A percentile compares a stretch with the other conserved stretches of the same genome.
Evolutionary conservation across 2,888 invertebrate species (phyloP).

Genomic region (Ophioninae sp.): DNA sequence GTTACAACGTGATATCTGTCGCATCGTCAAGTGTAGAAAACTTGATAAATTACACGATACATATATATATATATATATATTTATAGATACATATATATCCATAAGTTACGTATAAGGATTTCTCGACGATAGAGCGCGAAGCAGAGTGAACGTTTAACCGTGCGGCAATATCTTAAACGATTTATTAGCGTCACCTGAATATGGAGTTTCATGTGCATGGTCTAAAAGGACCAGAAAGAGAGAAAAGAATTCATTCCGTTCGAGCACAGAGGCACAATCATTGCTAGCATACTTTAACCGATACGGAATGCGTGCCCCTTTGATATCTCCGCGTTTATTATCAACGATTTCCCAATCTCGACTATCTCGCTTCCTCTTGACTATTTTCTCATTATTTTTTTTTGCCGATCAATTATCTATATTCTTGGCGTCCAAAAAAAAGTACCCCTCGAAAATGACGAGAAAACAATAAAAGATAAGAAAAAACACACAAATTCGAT

Average conservation of each 20-base stretch:
- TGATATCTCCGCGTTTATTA: neutral
- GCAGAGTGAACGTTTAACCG: neutral
- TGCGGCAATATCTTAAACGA: slow-evolving; percentile 20
- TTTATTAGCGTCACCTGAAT: slow-evolving; percentile 48
- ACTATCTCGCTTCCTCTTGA: neutral
- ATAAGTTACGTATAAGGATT: slow-evolving; percentile 10
- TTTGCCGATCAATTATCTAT: neutral
- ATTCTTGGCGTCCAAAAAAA: neutral
- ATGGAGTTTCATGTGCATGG: slow-evolving; percentile 29
- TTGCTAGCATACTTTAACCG: slow-evolving; percentile 39
- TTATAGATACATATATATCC: neutral
- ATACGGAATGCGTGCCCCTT: neutral
- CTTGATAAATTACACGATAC: neutral
- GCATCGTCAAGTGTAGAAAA: slow-evolving; percentile 3
- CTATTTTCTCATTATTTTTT: neutral
- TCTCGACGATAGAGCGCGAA: neutral
- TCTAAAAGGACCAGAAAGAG: neutral
- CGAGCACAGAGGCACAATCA: slow-evolving; percentile 4
- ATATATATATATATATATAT: no score
- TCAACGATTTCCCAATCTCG: neutral
- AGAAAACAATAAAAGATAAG: neutral
- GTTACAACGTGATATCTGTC: neutral
- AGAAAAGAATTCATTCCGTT: neutral
- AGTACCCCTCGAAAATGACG: neutral
- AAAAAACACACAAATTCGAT: neutral